A percentile compares a stretch with the other conserved stretches of the same genome.
phyloP scores from a whole-genome alignment of 2,888 invertebrate species.

The Euzophera pinguis region DNA sequence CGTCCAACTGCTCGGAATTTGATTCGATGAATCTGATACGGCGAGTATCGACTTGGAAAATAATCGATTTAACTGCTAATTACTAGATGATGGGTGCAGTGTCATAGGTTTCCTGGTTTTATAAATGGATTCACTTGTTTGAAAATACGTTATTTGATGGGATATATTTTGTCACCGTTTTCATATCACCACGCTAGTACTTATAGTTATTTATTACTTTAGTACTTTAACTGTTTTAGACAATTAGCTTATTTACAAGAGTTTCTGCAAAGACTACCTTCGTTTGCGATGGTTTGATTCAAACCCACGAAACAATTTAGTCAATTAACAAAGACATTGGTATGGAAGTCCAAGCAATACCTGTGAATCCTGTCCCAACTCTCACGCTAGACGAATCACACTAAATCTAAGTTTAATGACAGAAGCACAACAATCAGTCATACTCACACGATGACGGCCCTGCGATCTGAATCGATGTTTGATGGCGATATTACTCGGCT shows the following conservation, averaged over 20 bases:
- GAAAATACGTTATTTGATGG: no score
- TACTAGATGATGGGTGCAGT: not conserved
- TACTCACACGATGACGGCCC: not conserved
- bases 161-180: no score
- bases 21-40: conserved; percentile 4
- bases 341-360: not conserved
- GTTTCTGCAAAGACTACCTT: no score
- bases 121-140: no score
- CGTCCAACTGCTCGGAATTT: conserved; percentile 1
- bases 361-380: no score
- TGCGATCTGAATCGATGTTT: not conserved
- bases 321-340: no score
- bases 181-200: no score
- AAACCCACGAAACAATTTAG: no score
- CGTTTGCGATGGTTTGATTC: no score
- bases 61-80: not conserved
- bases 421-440: not conserved
- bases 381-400: not conserved
- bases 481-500: not conserved
- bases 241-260: no score
- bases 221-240: not conserved
- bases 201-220: no score
- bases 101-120: not conserved
- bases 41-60: not conserved
- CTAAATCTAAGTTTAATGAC: not conserved